These are phyloP conservation scores for Leptodirus hochenwartii DNA, from an alignment of 2,888 invertebrate species.

Conservation along the genomic window DNA sequence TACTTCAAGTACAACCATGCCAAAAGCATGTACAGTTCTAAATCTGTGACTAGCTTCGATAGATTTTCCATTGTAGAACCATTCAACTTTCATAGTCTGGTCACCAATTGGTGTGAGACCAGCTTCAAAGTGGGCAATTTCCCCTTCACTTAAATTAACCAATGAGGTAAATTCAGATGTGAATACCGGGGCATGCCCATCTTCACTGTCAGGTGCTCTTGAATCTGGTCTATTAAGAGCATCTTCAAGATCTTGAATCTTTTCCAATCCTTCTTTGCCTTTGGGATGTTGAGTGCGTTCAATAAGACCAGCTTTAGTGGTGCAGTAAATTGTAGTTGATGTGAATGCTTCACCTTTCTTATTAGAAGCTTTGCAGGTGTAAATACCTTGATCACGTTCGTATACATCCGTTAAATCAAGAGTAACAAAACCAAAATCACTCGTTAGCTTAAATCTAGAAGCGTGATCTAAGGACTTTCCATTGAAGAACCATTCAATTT, in stretches of 20 bases:
- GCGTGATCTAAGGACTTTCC: conserved; percentile 75
- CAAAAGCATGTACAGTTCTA: conserved; percentile 90
- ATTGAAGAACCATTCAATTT: conserved; percentile 89
- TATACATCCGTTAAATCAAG: conserved; percentile 84
- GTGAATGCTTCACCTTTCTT: conserved; percentile 83
- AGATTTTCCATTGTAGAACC: conserved; percentile 87
- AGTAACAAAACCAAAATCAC: conserved; percentile 93
- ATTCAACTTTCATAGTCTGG: conserved; percentile 86
- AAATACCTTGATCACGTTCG: conserved; percentile 85
- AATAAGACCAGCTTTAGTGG: conserved; percentile 64
- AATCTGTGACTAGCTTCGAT: conserved; percentile 79
- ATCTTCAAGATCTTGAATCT: conserved; percentile 80
- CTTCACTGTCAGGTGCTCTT: conserved; percentile 49
- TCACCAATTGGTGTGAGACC: conserved; percentile 86
- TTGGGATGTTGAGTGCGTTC: conserved; percentile 87
- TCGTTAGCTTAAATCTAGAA: conserved; percentile 78
- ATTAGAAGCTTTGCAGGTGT: conserved; percentile 81
- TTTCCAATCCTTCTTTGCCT: conserved; percentile 82
- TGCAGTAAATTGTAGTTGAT: conserved; percentile 72
- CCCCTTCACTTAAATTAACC: conserved; percentile 76
- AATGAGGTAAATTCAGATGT: conserved; percentile 74
- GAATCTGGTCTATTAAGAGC: conserved; percentile 57
- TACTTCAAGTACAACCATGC: conserved; percentile 93
- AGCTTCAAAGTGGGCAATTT: conserved; percentile 95
- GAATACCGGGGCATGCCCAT: conserved; percentile 73